Base-by-base conservation (phyloP, 2,888 invertebrate species). In the Ceriagrion tenellum region DNA sequence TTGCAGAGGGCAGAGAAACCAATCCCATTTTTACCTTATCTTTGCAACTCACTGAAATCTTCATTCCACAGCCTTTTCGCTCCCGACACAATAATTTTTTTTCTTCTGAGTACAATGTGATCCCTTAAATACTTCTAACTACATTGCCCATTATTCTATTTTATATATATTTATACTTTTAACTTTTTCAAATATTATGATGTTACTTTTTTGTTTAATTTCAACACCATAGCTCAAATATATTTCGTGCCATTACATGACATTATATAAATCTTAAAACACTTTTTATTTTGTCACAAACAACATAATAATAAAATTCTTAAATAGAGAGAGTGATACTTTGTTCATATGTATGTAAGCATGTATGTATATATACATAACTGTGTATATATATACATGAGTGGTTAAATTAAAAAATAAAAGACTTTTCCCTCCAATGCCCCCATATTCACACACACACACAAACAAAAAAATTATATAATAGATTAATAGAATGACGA, bases 101-200 rank as follows among this genome's bases (percentile, higher is more conserved):
- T 93, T 93, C 93, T 93, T 93, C 93, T 93, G 93, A 93, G 93
- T 93, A 93, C 93, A 93, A 93, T 93, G 93, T 93, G 93, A 93
- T 93, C 93, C 93, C 93, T 93, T 93, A 93, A 93, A 93, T 93
- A 93, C 69, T 93, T 93, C 93, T 93, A 93, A 93, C 93, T 93
- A 93, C 93, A 93, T 93, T 93, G 93, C 93, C 93, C 93, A 93
- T 93, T 93, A 93, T 93, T 93, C 93, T 93, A 93, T 93, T 93
- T 93, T 93, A 93, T 93, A 93, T 93, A 93, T 93, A 93, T 93
- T 93, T 93, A 93, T 93, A 93, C 93, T 93, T 93, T 93, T 93
- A 93, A 93, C 93, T 93, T 93, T 93, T 93, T 93, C 93, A 93
- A 93, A 93, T 93, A 93, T 93, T 93, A 93, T 93, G 93, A 93